These are phyloP conservation scores for Caenorhabditis drosophilae DNA, from an alignment of 2,888 invertebrate genomes.

Conservation along the genomic window DNA sequence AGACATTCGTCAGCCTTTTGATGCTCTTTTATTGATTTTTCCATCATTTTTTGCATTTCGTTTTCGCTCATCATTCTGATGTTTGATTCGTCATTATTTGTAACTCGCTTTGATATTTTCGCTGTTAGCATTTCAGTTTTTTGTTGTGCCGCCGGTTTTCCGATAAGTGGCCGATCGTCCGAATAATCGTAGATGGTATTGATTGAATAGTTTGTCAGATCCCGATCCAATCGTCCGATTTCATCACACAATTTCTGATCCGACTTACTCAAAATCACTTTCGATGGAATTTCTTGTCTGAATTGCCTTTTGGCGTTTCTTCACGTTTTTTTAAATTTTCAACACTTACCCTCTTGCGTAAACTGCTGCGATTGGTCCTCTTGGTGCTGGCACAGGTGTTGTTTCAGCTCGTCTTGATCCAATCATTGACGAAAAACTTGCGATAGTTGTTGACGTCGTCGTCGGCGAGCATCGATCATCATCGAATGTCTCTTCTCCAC, in stretches of 20 bases:
- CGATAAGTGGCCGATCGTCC: slow-evolving; percentile 46
- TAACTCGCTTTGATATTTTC: neutral
- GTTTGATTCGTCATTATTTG: slow-evolving; percentile 13
- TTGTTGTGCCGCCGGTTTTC: slow-evolving; percentile 12
- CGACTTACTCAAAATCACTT: slow-evolving; percentile 7
- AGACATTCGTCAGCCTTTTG: slow-evolving; percentile 25
- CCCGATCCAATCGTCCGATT: slow-evolving; percentile 44
- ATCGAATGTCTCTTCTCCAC: neutral
- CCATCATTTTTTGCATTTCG: slow-evolving; percentile 40
- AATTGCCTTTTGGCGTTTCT: no score
- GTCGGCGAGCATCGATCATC: neutral
- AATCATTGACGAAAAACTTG: slow-evolving; percentile 8
- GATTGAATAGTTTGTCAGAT: slow-evolving; percentile 51
- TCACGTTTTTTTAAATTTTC: neutral
- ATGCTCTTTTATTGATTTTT: slow-evolving; percentile 45
- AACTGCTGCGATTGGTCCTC: slow-evolving; percentile 37
- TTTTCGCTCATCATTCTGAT: slow-evolving; percentile 44
- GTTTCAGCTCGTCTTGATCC: slow-evolving; percentile 3
- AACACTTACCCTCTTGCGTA: slow-evolving; percentile 33
- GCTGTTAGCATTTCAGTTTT: neutral
- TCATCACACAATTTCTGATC: slow-evolving; percentile 34
- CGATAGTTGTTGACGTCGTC: slow-evolving; percentile 17
- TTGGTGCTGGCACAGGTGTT: slow-evolving; percentile 24
- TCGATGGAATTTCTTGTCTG: slow-evolving; percentile 32
- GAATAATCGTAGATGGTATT: slow-evolving; percentile 44